A percentile compares a stretch with the other conserved stretches of the same genome.
Conservation (phyloP, 2,888 invertebrate genomes). For the Xestia c-nigrum region DNA sequence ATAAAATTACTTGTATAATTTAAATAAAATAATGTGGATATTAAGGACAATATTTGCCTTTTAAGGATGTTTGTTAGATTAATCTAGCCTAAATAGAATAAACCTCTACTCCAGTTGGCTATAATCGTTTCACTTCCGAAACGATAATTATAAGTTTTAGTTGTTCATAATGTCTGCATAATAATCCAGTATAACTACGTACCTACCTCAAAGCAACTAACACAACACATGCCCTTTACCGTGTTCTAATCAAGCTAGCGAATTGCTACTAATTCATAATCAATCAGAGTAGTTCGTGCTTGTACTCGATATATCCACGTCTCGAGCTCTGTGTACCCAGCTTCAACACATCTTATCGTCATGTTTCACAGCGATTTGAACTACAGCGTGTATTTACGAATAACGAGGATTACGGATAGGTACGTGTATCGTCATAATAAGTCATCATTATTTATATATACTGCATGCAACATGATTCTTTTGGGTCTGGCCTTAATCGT, state of each 20-base stretch:
- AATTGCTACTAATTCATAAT: constrained; percentile 50
- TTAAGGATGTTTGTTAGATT: background rate
- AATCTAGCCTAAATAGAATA: background rate
- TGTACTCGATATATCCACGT: constrained; percentile 50
- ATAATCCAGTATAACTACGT: background rate
- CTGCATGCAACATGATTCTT: too few species aligned
- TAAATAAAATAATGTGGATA: background rate
- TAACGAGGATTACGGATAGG: too few species aligned
- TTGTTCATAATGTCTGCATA: background rate
- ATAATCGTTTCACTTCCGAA: background rate
- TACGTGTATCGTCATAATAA: too few species aligned
- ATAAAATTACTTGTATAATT: too few species aligned
- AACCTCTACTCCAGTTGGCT: background rate
- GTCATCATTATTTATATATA: too few species aligned
- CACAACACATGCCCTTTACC: background rate
- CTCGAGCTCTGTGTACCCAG: constrained; percentile 24
- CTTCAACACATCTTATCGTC: constrained; percentile 1
- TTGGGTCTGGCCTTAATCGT: too few species aligned
- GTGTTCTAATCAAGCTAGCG: constrained; percentile 28
- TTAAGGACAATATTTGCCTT: background rate
- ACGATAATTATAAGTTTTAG: background rate
- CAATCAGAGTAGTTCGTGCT: constrained; percentile 44
- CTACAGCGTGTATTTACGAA: background rate
- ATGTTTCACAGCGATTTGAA: background rate
- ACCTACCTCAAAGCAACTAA: constrained; percentile 12